Evolutionary conservation across 2,797 vertebrate species (phyloP).

Genomic region (Myotis vivesi): DNA sequence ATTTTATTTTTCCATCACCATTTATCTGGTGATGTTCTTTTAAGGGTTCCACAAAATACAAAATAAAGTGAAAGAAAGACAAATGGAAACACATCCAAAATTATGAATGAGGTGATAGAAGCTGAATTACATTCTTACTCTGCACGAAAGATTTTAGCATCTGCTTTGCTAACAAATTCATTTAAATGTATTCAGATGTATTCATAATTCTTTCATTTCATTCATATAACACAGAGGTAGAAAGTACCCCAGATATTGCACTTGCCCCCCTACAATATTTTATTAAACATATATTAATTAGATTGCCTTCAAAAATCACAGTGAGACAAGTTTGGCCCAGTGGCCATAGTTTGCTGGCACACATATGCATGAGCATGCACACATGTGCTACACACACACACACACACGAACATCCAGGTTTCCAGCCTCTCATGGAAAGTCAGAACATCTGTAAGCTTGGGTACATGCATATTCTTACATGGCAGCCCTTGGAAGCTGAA

Average conservation of each 20-base stretch:
- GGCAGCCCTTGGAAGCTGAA: background rate
- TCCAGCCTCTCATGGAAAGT: background rate
- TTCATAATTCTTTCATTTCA: background rate
- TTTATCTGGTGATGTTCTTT: background rate
- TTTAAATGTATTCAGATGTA: conserved; percentile 18
- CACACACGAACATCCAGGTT: background rate
- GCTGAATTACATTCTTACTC: background rate
- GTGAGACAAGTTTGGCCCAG: too few relatives aligned
- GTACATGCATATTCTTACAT: background rate
- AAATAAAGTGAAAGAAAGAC: background rate
- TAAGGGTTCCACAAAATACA: background rate
- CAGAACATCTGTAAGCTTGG: background rate
- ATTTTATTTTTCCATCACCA: too few relatives aligned
- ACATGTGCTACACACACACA: too few relatives aligned
- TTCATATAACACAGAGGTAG: background rate
- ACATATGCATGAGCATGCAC: background rate
- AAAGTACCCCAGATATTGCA: background rate
- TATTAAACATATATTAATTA: conserved; percentile 25
- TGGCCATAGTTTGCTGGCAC: background rate
- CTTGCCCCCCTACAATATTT: background rate
- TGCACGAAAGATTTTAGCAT: background rate
- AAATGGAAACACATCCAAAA: background rate
- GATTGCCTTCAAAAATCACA: background rate
- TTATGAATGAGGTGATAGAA: background rate
- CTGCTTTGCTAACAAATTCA: background rate